These are phyloP conservation scores for Tenrec ecaudatus DNA, from an alignment of 2,113 vertebrate genomes.

Conservation along the genomic window DNA sequence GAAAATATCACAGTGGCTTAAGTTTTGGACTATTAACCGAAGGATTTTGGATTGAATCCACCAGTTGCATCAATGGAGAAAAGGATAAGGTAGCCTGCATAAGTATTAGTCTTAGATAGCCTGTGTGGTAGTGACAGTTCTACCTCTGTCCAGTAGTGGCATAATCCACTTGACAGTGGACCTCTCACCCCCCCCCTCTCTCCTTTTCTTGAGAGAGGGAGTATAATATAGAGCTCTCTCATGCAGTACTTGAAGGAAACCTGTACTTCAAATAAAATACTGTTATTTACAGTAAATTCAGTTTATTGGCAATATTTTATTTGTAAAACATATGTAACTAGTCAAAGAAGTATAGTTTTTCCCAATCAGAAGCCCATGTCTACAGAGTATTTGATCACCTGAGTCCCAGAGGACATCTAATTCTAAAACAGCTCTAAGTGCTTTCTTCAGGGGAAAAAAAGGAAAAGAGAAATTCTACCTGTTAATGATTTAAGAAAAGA, in stretches of 20 bases:
- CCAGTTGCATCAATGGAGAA: too few relatives aligned
- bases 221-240: too few relatives aligned
- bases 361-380: not conserved
- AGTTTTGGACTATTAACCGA: too few relatives aligned
- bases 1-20: too few relatives aligned
- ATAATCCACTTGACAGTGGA: too few relatives aligned
- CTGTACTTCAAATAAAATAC: not conserved
- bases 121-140: too few relatives aligned
- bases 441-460: not conserved
- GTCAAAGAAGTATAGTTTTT: not conserved
- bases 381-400: not conserved
- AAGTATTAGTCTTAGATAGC: too few relatives aligned
- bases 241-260: not conserved
- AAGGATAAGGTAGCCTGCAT: too few relatives aligned
- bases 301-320: not conserved
- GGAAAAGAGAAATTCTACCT: not conserved
- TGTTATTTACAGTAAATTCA: not conserved
- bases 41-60: too few relatives aligned
- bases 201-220: too few relatives aligned
- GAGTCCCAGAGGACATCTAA: not conserved
- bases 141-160: too few relatives aligned
- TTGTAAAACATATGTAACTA: not conserved
- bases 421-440: not conserved
- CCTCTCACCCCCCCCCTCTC: too few relatives aligned
- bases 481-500: not conserved